Conservation (phyloP, 2,797 vertebrate genomes). For the Eupleurogrammus muticus region DNA sequence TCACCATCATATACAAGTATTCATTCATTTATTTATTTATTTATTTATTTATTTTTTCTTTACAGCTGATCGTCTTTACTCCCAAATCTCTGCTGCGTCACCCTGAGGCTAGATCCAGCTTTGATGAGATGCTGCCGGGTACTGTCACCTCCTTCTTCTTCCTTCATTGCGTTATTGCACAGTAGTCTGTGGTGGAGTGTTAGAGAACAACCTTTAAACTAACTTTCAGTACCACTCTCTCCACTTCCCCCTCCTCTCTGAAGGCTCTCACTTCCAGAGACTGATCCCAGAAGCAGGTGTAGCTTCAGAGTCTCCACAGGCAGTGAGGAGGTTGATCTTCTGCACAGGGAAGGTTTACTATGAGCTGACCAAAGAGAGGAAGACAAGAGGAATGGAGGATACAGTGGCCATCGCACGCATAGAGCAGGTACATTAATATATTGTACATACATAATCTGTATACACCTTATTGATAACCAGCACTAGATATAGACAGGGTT, state of each 20-base stretch:
- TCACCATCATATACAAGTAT: background rate
- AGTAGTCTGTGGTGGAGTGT: too few species aligned
- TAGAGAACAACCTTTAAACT: background rate
- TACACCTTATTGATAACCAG: too few species aligned
- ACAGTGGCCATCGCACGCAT: constrained; percentile 90
- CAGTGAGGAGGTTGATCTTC: constrained; percentile 90
- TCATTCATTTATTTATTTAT: too few species aligned
- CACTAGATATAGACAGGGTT: too few species aligned
- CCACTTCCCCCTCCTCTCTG: background rate
- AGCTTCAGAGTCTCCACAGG: constrained; percentile 69
- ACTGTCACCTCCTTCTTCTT: background rate
- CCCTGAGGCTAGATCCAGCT: constrained; percentile 92
- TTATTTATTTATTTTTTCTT: too few species aligned
- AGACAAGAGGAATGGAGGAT: constrained; percentile 84
- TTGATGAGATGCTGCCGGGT: constrained; percentile 93
- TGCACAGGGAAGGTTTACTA: constrained; percentile 97
- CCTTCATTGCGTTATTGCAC: too few species aligned
- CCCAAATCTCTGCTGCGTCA: constrained; percentile 95
- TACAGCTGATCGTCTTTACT: constrained; percentile 93
- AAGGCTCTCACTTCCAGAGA: constrained; percentile 92
- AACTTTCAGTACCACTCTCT: background rate
- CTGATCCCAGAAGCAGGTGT: constrained; percentile 87
- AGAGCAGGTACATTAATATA: constrained; percentile 86
- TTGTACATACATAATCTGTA: background rate
- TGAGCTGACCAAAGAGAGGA: constrained; percentile 91